Percentiles rank a stretch among this genome's conserved stretches.
phyloP scores from a whole-genome alignment of 2,797 vertebrate species.

The Crax fasciolata region DNA sequence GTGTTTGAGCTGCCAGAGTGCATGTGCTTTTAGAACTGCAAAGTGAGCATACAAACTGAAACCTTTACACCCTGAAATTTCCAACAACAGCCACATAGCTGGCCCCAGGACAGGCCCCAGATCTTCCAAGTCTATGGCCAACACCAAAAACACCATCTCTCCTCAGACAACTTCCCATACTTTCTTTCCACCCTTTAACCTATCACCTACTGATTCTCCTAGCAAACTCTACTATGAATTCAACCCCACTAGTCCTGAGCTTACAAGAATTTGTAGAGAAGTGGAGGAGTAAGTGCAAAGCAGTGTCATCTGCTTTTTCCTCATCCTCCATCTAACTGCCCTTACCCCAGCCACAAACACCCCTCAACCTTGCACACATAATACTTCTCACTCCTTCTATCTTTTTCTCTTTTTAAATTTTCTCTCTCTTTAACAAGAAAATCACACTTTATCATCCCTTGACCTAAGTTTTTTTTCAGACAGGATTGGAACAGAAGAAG shows the following conservation, averaged over 20 bases:
- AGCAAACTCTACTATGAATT: neutral
- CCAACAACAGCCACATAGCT: neutral
- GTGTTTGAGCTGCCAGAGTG: neutral
- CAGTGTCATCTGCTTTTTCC: neutral
- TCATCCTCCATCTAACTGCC: neutral
- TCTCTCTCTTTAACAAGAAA: neutral
- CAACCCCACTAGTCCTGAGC: neutral
- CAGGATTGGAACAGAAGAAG: neutral
- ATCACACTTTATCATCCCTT: neutral
- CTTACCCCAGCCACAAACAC: neutral
- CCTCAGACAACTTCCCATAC: neutral
- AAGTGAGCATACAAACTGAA: neutral
- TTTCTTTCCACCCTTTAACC: neutral
- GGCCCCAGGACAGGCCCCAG: neutral
- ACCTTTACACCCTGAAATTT: neutral
- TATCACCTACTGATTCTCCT: neutral
- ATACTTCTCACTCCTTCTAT: neutral
- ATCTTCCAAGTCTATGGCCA: neutral
- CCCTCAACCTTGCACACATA: rapidly evolving
- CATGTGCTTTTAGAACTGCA: neutral
- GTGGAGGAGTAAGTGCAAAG: neutral
- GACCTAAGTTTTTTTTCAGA: neutral
- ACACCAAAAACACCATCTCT: neutral
- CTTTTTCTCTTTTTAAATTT: neutral
- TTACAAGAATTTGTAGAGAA: neutral